Evolutionary conservation across 2,888 invertebrate species (phyloP), one percentile per base, ranked within the genome.

Genomic region (Coelogynopora nodosa): DNA sequence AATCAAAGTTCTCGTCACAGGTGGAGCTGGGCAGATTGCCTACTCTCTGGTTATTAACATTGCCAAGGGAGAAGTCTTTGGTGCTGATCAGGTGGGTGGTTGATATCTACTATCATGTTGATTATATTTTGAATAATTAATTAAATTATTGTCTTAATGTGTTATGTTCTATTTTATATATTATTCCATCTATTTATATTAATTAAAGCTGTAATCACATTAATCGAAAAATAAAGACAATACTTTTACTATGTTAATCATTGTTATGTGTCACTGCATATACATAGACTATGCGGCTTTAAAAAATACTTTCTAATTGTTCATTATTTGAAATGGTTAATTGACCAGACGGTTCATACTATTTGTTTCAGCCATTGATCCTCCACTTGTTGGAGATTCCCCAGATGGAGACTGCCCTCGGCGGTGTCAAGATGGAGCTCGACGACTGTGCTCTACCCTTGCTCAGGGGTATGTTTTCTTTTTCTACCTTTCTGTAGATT

Each of bases 11-110:
- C 95, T 97, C 88, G 95, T 99, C 31, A 99, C 98, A 86, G 99
- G 99, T 88, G 99, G 99, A 89, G 99, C 98, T 88, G 99, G 99
- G 26, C 99, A 99, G 93, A 99, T 99, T 89, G 98, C 97, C 88
- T 99, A 99, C 92, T 98, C 98, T 0, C 93, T 99, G 81, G 93
- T 99, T 18, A 96, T 96, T 91, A 96, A 97, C 93, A 94, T 99
- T 89, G 96, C 96, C 18, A 96, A 96, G 90, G 99, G 98, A 88
- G 95, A 96, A 91, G 97, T 98, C 0, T 98, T 98, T 92, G 98
- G 98, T 31, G 93, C 94, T 84, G 93, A 95, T 82, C 97, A 97
- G 92, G 92, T 92, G 89, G 87, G 84, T 0, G 82, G 23, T 81
- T 31, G 84, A 13, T 10, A 30, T 18, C 1, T n/a, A 1, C 26